Conservation (phyloP, 2,113 vertebrate genomes). For the Cheirogaleus medius region DNA sequence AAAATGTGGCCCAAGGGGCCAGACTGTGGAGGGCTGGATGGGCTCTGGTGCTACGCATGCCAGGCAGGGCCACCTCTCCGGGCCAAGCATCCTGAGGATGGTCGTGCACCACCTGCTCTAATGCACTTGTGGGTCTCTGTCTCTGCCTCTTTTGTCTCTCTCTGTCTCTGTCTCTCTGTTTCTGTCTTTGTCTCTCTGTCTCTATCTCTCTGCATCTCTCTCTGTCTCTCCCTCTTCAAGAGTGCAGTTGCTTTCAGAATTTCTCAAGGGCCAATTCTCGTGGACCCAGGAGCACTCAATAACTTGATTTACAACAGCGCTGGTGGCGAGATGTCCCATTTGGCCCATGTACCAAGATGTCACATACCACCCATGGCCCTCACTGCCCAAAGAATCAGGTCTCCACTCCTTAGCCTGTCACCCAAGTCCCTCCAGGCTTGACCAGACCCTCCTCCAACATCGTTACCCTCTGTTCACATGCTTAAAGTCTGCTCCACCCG, state of each 20-base stretch:
- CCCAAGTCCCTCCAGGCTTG: neutral
- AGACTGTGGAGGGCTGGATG: neutral
- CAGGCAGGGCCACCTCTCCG: too few species aligned
- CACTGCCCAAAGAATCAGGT: neutral
- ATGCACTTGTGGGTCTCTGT: too few species aligned
- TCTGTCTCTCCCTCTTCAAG: neutral
- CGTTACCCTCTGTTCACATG: neutral
- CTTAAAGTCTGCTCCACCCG: neutral
- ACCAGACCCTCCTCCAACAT: neutral
- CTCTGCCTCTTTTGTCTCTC: too few species aligned
- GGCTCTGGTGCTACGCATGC: neutral
- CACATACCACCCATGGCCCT: fast-evolving
- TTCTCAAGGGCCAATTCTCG: neutral
- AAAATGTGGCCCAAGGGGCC: neutral
- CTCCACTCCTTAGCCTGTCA: fast-evolving
- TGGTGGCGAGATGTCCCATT: neutral
- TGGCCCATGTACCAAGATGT: neutral
- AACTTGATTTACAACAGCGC: neutral
- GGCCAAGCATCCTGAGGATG: neutral
- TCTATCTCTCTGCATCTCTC: neutral
- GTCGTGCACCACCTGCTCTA: neutral
- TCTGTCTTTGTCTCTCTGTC: too few species aligned
- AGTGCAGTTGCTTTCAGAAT: neutral
- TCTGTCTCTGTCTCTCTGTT: neutral
- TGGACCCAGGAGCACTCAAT: neutral